A percentile compares a stretch with the other conserved stretches of the same genome.
These are phyloP conservation scores for Phyllopteryx taeniolatus DNA, from an alignment of 2,113 vertebrate genomes.

Conservation along the genomic window DNA sequence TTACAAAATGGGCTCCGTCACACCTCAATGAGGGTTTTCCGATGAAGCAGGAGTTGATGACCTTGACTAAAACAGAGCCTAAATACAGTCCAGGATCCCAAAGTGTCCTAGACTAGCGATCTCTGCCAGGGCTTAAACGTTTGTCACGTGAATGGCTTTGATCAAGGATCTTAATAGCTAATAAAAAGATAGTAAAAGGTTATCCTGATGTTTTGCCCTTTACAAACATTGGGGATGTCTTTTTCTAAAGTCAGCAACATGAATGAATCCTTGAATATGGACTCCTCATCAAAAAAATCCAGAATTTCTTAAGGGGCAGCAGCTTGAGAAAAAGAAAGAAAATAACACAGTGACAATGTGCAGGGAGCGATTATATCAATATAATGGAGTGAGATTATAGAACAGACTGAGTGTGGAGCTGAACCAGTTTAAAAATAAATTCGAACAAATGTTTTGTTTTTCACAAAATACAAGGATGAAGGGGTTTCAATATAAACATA, in stretches of 20 bases:
- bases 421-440: no score
- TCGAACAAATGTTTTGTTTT: no score
- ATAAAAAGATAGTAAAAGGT: neutral
- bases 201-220: neutral
- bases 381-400: no score
- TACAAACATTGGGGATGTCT: neutral
- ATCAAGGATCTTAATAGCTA: neutral
- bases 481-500: no score
- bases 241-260: neutral
- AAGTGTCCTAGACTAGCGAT: constrained; percentile 12
- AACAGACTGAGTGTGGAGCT: no score
- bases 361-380: no score
- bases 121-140: neutral
- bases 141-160: neutral
- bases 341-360: no score
- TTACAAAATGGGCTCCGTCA: constrained; percentile 16
- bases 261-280: no score
- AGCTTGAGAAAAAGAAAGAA: no score
- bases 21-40: constrained; percentile 22
- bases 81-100: constrained; percentile 17
- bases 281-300: no score
- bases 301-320: no score
- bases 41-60: neutral
- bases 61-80: constrained; percentile 11
- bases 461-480: no score